Conservation (phyloP, 2,113 vertebrate genomes). For the Psammodynastes pulverulentus region DNA sequence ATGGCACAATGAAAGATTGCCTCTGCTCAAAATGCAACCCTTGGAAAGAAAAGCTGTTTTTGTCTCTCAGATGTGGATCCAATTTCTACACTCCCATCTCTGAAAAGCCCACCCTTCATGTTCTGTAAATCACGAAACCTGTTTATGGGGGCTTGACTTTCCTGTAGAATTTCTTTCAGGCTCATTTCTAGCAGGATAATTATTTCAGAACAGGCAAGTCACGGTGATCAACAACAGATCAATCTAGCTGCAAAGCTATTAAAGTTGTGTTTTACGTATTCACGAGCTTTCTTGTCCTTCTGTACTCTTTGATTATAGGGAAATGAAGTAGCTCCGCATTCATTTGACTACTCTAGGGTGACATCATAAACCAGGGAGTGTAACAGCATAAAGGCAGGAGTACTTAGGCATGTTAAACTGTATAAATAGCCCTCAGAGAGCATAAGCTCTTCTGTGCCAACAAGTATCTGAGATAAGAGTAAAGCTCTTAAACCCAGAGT, state of each 20-base stretch:
- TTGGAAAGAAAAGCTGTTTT: not conserved
- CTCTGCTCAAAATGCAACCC: not conserved
- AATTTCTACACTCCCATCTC: not conserved
- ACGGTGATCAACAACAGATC: slow-evolving; percentile 9
- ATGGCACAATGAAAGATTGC: not conserved
- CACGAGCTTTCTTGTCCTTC: slow-evolving; percentile 7
- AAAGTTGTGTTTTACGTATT: slow-evolving; percentile 14
- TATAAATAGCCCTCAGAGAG: slow-evolving; percentile 16
- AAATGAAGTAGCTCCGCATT: slow-evolving; percentile 23
- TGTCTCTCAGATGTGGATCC: not conserved
- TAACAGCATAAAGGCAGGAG: slow-evolving; percentile 21
- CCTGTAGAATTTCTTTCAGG: slow-evolving; percentile 33
- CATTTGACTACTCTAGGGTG: not conserved
- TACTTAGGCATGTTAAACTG: slow-evolving; percentile 3
- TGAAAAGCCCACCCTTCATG: not conserved
- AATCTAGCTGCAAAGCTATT: slow-evolving; percentile 7
- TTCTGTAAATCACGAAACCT: not conserved
- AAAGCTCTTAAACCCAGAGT: slow-evolving; percentile 30
- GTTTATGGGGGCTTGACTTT: not conserved
- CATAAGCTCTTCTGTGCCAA: not conserved
- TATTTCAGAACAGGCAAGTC: slow-evolving; percentile 7
- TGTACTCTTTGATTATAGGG: not conserved
- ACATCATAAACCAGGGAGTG: slow-evolving; percentile 15
- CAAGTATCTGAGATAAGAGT: slow-evolving; percentile 19
- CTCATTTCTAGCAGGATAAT: slow-evolving; percentile 27